Percentiles rank a stretch among this genome's conserved stretches.
phyloP scores from a whole-genome alignment of 1,140 invertebrate species.

The Drosophila athabasca region DNA sequence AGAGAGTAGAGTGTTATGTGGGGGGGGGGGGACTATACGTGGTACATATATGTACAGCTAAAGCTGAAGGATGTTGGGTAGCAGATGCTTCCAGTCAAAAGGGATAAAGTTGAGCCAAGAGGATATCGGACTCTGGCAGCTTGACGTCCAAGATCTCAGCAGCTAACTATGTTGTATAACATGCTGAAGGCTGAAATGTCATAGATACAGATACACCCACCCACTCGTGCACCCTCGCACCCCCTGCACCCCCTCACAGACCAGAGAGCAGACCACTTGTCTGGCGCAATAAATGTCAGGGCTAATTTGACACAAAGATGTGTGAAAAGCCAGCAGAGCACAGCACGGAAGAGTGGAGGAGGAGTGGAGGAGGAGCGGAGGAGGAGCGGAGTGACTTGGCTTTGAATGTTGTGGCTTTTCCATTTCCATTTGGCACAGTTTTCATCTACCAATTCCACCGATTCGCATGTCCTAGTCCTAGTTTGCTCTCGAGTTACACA shows the following conservation, averaged over 20 bases:
- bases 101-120: conserved; percentile 48
- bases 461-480: conserved; percentile 2
- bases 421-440: conserved; percentile 4
- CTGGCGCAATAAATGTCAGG: conserved; percentile 60
- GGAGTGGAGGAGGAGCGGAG: no score
- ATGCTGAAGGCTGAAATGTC: conserved; percentile 19
- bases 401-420: conserved; percentile 13
- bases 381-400: conserved; percentile 1
- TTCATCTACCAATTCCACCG: conserved; percentile 25
- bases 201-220: conserved; percentile 9
- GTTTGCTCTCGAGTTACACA: conserved; percentile 36
- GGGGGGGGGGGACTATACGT: neutral
- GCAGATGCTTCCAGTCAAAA: conserved; percentile 19
- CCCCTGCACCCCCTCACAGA: neutral
- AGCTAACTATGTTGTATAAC: conserved; percentile 45
- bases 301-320: conserved; percentile 59
- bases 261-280: neutral
- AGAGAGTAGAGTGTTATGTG: conserved; percentile 9
- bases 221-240: no score
- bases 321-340: conserved; percentile 2
- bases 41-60: neutral
- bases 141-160: conserved; percentile 25
- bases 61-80: conserved; percentile 2
- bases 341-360: no score
- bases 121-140: conserved; percentile 53